phyloP scores from a whole-genome alignment of 2,888 invertebrate species.

The Nomada flava region DNA sequence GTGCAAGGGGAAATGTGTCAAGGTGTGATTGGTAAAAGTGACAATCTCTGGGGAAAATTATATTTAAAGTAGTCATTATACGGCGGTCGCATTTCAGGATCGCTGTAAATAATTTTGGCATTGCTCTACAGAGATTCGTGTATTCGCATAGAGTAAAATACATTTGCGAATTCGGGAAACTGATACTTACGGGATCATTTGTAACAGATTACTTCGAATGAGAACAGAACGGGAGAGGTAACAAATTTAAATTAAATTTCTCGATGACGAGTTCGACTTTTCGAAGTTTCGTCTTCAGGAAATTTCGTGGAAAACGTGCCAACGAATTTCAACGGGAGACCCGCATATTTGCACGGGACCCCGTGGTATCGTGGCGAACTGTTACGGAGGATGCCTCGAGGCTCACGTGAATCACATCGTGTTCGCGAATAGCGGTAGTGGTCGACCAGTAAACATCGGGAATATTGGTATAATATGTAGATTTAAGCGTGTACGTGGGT shows the following conservation, averaged over 20 bases:
- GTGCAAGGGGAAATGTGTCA: not conserved
- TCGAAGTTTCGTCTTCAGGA: too few species aligned
- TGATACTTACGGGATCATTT: not conserved
- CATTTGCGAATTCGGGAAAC: not conserved
- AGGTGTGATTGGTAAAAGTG: not conserved
- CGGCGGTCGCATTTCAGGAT: not conserved
- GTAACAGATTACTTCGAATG: too few species aligned
- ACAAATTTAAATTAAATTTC: too few species aligned
- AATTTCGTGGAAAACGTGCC: slow-evolving; percentile 8
- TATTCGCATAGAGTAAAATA: not conserved
- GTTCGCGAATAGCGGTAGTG: slow-evolving; percentile 66
- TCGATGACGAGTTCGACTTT: too few species aligned
- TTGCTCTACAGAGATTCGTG: too few species aligned
- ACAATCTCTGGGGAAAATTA: not conserved
- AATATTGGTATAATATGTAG: slow-evolving; percentile 75
- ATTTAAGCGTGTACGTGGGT: slow-evolving; percentile 75
- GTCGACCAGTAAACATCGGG: slow-evolving; percentile 62
- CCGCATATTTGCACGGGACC: slow-evolving; percentile 36
- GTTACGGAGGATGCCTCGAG: slow-evolving; percentile 41
- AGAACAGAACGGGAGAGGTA: too few species aligned
- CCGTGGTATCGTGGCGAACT: not conserved
- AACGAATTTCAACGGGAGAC: not conserved
- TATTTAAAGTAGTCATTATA: not conserved
- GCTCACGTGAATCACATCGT: slow-evolving; percentile 51
- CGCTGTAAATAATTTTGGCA: too few species aligned